phyloP scores from a whole-genome alignment of 2,113 vertebrate species.

The Epinephelus cyanopodus region DNA sequence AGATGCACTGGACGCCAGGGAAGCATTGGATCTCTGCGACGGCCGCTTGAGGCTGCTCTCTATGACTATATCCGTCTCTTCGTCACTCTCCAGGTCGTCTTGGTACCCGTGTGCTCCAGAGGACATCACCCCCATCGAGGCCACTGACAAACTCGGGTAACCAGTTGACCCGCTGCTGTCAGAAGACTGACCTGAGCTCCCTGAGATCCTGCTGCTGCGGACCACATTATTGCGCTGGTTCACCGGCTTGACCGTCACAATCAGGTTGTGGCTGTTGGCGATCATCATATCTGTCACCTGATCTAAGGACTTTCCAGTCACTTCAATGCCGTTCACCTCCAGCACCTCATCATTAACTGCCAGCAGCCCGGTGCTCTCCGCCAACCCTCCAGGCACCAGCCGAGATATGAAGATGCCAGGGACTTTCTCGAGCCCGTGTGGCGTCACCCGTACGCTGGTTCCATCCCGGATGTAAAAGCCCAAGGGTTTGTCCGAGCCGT shows the following conservation, averaged over 20 bases:
- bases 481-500: constrained; percentile 95
- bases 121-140: constrained; percentile 58
- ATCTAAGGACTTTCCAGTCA: constrained; percentile 96
- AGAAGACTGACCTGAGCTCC: constrained; percentile 93
- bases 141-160: constrained; percentile 87
- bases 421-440: constrained; percentile 96
- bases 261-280: constrained; percentile 98
- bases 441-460: constrained; percentile 93
- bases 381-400: constrained; percentile 95
- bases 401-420: constrained; percentile 98
- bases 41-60: constrained; percentile 90
- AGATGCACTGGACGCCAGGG: constrained; percentile 70
- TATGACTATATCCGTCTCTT: constrained; percentile 95
- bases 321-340: constrained; percentile 99
- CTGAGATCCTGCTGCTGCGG: constrained; percentile 91
- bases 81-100: constrained; percentile 95
- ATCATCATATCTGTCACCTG: constrained; percentile 99
- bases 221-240: constrained; percentile 98
- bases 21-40: constrained; percentile 82
- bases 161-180: constrained; percentile 90
- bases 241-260: constrained; percentile 96
- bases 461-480: constrained; percentile 98
- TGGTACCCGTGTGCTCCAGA: constrained; percentile 88
- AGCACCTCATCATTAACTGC: constrained; percentile 99
- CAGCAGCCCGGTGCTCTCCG: constrained; percentile 96